Conservation (phyloP, 2,888 invertebrate genomes). For the Terebella lapidaria region DNA sequence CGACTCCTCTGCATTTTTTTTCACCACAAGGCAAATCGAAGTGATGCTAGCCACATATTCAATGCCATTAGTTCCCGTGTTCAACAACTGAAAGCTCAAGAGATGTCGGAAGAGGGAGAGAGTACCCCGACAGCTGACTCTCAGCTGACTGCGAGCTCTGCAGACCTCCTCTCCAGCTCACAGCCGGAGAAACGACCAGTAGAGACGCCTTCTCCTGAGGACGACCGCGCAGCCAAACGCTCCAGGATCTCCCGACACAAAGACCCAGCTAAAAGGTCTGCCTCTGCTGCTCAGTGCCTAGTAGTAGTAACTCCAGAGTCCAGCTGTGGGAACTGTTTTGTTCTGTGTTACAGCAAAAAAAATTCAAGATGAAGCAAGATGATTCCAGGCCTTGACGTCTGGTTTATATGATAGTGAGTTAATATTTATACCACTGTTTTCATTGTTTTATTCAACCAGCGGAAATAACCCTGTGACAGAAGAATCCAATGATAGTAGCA, state of each 20-base stretch:
- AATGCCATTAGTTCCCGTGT: constrained; percentile 60
- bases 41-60: constrained; percentile 66
- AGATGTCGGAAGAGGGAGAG: background rate
- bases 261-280: constrained; percentile 10
- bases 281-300: too few relatives aligned
- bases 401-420: too few relatives aligned
- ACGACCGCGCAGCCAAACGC: too few relatives aligned
- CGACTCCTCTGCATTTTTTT: too few relatives aligned
- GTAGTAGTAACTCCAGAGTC: too few relatives aligned
- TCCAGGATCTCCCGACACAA: constrained; percentile 1
- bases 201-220: background rate
- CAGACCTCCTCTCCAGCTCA: background rate
- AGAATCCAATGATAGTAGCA: constrained; percentile 31
- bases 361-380: too few relatives aligned
- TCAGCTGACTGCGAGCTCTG: background rate
- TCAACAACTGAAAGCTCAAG: constrained; percentile 36
- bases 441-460: too few relatives aligned
- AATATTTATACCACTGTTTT: too few relatives aligned
- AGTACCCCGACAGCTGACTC: background rate
- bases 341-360: too few relatives aligned
- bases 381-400: too few relatives aligned
- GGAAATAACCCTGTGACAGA: too few relatives aligned
- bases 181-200: background rate
- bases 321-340: too few relatives aligned
- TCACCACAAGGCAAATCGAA: constrained; percentile 67